These are phyloP conservation scores for Trichoplusia ni DNA, from an alignment of 1,140 invertebrate species.

Conservation along the genomic window DNA sequence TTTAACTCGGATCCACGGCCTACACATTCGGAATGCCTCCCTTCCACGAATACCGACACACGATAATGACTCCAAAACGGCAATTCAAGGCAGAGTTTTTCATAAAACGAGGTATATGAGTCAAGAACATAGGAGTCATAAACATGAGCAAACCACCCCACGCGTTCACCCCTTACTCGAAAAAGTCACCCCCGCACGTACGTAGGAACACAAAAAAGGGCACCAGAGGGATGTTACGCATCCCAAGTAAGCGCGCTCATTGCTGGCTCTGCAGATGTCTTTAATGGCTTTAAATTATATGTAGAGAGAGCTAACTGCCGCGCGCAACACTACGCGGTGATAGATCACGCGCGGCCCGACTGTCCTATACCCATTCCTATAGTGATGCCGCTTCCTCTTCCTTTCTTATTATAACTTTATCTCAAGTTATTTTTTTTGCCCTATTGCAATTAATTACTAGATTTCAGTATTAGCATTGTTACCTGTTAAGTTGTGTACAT, in stretches of 20 bases:
- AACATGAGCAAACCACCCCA: constrained; percentile 74
- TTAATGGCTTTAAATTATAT: constrained; percentile 81
- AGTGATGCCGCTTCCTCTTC: constrained; percentile 12
- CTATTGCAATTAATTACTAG: no score
- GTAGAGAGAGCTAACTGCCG: constrained; percentile 76
- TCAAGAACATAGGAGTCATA: constrained; percentile 77
- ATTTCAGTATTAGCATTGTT: no score
- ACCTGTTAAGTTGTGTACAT: no score
- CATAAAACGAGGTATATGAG: constrained; percentile 78
- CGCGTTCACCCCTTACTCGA: constrained; percentile 75
- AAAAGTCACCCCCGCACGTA: constrained; percentile 78
- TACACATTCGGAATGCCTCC: constrained; percentile 25
- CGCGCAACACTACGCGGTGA: constrained; percentile 58
- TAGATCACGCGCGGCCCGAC: constrained; percentile 41
- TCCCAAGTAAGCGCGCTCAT: constrained; percentile 77
- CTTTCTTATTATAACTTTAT: constrained; percentile 7
- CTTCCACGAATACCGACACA: constrained; percentile 47
- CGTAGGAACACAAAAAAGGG: constrained; percentile 74
- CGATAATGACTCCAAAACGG: constrained; percentile 66
- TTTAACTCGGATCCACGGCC: constrained; percentile 30
- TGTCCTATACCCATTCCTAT: background rate
- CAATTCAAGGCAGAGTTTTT: constrained; percentile 70
- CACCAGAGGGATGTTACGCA: constrained; percentile 74
- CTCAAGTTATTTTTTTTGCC: background rate
- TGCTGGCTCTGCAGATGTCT: constrained; percentile 78